Conservation (phyloP, 2,797 vertebrate species). For the Notolepis coatsorum region DNA sequence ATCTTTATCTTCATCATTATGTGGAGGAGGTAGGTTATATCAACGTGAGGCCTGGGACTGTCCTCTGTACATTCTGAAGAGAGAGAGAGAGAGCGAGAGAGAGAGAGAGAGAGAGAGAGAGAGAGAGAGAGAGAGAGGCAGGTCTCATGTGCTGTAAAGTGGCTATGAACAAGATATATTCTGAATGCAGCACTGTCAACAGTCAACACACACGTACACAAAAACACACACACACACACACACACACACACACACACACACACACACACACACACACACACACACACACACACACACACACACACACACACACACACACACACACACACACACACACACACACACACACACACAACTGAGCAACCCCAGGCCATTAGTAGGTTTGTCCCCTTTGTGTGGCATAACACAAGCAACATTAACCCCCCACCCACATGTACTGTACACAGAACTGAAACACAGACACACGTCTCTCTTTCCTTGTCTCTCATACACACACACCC, state of each 20-base stretch:
- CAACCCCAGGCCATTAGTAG: conserved; percentile 63
- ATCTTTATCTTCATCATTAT: no score
- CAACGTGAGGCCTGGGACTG: no score
- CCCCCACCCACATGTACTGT: conserved; percentile 22
- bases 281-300: conserved; percentile 12
- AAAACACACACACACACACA: background rate
- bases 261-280: background rate
- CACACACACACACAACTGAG: conserved; percentile 13
- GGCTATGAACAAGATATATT: conserved; percentile 66
- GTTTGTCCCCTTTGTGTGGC: conserved; percentile 70
- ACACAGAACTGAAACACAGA: no score
- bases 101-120: background rate
- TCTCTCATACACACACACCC: conserved; percentile 3
- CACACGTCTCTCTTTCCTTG: background rate
- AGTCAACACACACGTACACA: background rate
- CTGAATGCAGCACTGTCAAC: conserved; percentile 64
- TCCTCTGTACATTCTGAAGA: conserved; percentile 31
- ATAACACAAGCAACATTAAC: conserved; percentile 37
- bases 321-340: background rate
- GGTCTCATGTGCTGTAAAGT: conserved; percentile 42
- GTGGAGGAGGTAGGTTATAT: no score
- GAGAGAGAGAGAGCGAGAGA: conserved; percentile 17
- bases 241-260: conserved; percentile 12
- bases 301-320: conserved; percentile 7
- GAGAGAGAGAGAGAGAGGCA: conserved; percentile 50